Conservation (phyloP, 2,888 invertebrate species). For the Archips xylosteana region DNA sequence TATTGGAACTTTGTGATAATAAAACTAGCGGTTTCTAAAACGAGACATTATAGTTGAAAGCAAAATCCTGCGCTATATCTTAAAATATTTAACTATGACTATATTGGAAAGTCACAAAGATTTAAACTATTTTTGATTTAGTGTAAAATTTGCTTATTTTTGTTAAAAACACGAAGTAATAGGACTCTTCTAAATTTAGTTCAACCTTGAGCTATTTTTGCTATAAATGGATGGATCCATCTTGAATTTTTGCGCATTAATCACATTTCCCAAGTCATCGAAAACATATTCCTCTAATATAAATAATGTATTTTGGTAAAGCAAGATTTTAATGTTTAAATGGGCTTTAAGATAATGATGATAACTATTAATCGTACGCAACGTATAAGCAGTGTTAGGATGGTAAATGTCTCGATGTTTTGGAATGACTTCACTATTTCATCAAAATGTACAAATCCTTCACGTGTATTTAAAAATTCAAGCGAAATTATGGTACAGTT, state of each 20-base stretch:
- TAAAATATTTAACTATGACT: no score
- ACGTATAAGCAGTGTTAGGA: constrained; percentile 56
- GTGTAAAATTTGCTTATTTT: background rate
- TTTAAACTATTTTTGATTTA: background rate
- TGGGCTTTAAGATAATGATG: constrained; percentile 65
- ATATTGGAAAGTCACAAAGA: no score
- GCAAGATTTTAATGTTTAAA: constrained; percentile 64
- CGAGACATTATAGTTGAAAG: background rate
- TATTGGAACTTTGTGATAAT: constrained; percentile 1
- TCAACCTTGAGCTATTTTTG: background rate
- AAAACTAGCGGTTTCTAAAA: background rate
- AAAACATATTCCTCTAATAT: constrained; percentile 59
- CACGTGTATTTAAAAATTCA: constrained; percentile 52
- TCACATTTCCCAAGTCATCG: constrained; percentile 54
- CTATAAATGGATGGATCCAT: background rate
- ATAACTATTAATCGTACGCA: constrained; percentile 62
- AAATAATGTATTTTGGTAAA: constrained; percentile 68
- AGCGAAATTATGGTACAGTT: constrained; percentile 16
- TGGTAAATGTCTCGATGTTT: constrained; percentile 66
- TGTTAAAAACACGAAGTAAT: background rate
- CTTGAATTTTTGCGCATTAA: constrained; percentile 40
- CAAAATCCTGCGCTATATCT: background rate
- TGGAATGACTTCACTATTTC: constrained; percentile 66
- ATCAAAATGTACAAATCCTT: constrained; percentile 44
- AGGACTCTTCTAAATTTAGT: background rate